Evolutionary conservation across 2,888 invertebrate genomes (phyloP).

Genomic region (Ophraella communa): DNA sequence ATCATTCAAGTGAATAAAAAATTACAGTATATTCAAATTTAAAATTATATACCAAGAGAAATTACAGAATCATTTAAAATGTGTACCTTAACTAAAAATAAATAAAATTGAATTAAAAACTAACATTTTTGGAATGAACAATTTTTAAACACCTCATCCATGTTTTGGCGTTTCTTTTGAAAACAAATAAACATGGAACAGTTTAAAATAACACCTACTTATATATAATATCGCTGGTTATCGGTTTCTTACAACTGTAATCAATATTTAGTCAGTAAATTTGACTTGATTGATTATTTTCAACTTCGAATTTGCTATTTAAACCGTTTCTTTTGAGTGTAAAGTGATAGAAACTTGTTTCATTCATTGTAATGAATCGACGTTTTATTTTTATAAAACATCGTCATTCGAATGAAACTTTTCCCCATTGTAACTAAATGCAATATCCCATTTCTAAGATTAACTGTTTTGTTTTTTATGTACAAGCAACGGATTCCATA

Average conservation of each 20-base stretch:
- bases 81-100: not conserved
- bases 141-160: not conserved
- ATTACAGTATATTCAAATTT: not conserved
- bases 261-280: too few species aligned
- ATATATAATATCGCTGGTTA: not conserved
- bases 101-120: not conserved
- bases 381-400: not conserved
- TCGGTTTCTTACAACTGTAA: not conserved
- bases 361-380: not conserved
- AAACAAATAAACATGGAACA: not conserved
- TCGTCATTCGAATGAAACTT: too few species aligned
- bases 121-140: conserved; percentile 1
- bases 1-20: not conserved
- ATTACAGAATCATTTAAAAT: not conserved
- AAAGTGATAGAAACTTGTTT: not conserved
- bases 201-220: not conserved
- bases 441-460: not conserved
- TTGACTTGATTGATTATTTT: too few species aligned
- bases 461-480: not conserved
- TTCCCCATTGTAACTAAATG: too few species aligned
- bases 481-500: too few species aligned
- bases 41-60: too few species aligned
- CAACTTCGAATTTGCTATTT: too few species aligned
- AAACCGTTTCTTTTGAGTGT: not conserved
- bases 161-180: not conserved